Conservation (phyloP, 2,113 vertebrate genomes). For the Apodemus speciosus region DNA sequence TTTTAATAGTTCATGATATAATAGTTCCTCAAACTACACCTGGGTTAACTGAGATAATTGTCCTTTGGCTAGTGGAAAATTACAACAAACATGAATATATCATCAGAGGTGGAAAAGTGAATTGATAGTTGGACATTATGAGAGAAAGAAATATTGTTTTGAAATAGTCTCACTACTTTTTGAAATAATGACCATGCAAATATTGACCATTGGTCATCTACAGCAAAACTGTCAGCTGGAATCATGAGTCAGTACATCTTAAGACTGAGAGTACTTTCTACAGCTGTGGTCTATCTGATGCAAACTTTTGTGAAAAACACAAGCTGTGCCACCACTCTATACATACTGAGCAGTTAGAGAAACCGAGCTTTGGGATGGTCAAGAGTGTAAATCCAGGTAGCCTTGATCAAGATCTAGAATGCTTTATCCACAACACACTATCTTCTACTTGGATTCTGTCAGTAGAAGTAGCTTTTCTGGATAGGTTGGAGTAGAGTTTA, state of each 20-base stretch:
- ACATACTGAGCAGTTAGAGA: background rate
- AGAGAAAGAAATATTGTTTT: conserved; percentile 28
- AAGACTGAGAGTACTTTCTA: background rate
- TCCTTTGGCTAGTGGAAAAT: background rate
- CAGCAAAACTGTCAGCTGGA: conserved; percentile 31
- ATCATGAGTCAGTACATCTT: background rate
- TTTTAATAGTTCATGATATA: conserved; percentile 4
- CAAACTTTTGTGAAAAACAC: background rate
- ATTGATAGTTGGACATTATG: conserved; percentile 1
- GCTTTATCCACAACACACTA: background rate
- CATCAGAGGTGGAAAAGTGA: background rate
- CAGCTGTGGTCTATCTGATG: background rate
- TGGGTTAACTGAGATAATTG: background rate
- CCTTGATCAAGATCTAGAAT: background rate
- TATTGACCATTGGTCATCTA: background rate
- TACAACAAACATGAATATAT: conserved; percentile 10
- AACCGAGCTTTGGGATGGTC: background rate
- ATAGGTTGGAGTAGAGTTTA: background rate
- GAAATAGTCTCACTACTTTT: background rate
- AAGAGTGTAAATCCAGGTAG: background rate
- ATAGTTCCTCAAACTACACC: background rate
- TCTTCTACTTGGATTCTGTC: background rate
- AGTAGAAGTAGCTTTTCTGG: background rate
- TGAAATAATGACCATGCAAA: background rate
- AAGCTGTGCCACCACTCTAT: background rate